Percentiles rank a stretch among this genome's conserved stretches.
Evolutionary conservation across 2,113 vertebrate species (phyloP).

Genomic region (Osmerus eperlanus): DNA sequence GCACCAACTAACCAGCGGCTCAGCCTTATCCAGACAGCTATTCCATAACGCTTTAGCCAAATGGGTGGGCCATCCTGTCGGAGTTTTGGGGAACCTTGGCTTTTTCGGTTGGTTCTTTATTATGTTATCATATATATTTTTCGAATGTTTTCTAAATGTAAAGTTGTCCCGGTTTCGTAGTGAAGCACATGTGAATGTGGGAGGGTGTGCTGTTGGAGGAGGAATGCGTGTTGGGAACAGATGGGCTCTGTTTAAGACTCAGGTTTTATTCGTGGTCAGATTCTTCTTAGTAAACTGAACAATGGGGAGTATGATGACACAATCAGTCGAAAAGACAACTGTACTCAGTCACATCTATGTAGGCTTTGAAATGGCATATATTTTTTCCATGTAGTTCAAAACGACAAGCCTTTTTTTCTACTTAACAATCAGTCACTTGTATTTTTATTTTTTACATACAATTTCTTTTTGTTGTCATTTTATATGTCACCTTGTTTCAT

Average conservation of each 20-base stretch:
- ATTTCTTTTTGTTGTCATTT: slow-evolving; percentile 39
- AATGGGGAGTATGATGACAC: slow-evolving; percentile 56
- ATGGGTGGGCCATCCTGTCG: neutral
- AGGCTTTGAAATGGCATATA: slow-evolving; percentile 50
- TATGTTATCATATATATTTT: neutral
- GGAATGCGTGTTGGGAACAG: slow-evolving; percentile 24
- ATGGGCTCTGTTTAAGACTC: slow-evolving; percentile 52
- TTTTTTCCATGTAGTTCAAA: slow-evolving; percentile 53
- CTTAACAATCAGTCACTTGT: slow-evolving; percentile 44
- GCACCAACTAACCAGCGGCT: neutral
- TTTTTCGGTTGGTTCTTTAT: neutral
- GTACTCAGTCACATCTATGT: slow-evolving; percentile 53
- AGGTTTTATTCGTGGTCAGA: slow-evolving; percentile 59
- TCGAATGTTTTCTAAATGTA: neutral
- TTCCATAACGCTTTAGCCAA: slow-evolving; percentile 39
- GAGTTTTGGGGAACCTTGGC: neutral
- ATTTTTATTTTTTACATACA: slow-evolving; percentile 47
- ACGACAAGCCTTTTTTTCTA: slow-evolving; percentile 29
- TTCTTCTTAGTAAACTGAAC: slow-evolving; percentile 67
- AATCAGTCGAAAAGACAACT: slow-evolving; percentile 49
- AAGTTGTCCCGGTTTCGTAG: neutral
- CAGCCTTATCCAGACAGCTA: slow-evolving; percentile 26
- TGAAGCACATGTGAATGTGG: neutral
- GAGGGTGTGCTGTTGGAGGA: neutral
- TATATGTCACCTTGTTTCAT: slow-evolving; percentile 51